Evolutionary conservation across 2,888 invertebrate species (phyloP).

Genomic region (Parthenolecanium corni): DNA sequence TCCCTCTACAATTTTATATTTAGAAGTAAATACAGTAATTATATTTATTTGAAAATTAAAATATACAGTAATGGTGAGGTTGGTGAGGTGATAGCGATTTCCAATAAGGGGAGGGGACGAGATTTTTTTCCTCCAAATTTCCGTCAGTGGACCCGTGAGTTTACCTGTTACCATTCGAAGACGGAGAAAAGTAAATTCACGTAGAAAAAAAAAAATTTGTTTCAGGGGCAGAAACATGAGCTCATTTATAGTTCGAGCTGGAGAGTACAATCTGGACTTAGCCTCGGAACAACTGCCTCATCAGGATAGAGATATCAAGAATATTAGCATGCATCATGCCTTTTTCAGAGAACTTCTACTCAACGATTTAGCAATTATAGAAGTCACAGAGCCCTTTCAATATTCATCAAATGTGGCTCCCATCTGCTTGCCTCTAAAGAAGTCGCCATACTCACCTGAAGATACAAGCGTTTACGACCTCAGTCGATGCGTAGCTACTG

Average conservation of each 20-base stretch:
- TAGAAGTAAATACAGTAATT: no score
- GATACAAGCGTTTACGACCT: constrained; percentile 33
- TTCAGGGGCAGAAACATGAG: no score
- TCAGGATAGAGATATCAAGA: constrained; percentile 49
- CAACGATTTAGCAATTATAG: constrained; percentile 56
- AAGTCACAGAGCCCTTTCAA: constrained; percentile 46
- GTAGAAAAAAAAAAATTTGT: no score
- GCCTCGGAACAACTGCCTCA: constrained; percentile 52
- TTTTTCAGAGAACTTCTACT: constrained; percentile 49
- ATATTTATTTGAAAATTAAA: no score
- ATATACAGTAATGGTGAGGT: no score
- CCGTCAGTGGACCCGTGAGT: no score
- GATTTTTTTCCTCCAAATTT: no score
- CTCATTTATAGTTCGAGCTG: constrained; percentile 47
- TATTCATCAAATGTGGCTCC: constrained; percentile 57
- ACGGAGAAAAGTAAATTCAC: no score
- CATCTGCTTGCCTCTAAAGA: constrained; percentile 53
- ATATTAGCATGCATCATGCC: constrained; percentile 43
- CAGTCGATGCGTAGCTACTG: constrained; percentile 55
- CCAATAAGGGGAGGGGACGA: no score
- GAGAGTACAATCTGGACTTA: constrained; percentile 63
- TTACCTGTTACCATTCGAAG: no score
- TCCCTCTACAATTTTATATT: no score
- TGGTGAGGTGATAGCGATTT: no score
- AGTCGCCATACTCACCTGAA: constrained; percentile 32